Evolutionary conservation across 2,797 vertebrate genomes (phyloP).

Genomic region (Lepus oiostolus): DNA sequence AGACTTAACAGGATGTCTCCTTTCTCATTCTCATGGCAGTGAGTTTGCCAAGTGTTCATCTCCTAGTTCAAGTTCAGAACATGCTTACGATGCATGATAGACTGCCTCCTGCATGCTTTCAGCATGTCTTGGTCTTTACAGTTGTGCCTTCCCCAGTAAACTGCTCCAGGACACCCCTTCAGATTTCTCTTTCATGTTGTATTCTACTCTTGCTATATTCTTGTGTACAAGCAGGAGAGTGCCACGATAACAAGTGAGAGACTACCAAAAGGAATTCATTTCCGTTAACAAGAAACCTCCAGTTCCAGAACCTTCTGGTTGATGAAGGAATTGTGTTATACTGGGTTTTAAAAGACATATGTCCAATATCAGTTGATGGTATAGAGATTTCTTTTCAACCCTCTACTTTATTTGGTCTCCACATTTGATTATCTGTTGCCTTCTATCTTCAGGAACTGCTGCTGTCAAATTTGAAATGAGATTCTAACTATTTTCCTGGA

Average conservation of each 20-base stretch:
- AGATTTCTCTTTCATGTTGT: background rate
- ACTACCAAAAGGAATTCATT: background rate
- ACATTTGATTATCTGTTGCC: background rate
- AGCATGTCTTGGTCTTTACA: background rate
- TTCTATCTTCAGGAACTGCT: background rate
- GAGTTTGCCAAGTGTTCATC: background rate
- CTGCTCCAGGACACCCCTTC: background rate
- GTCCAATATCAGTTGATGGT: background rate
- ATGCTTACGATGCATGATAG: background rate
- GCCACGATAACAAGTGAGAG: background rate
- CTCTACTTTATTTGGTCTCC: background rate
- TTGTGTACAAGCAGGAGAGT: background rate
- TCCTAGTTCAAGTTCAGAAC: background rate
- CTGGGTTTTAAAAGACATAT: background rate
- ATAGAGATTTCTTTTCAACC: background rate
- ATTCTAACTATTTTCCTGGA: constrained; percentile 33
- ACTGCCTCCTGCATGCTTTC: background rate
- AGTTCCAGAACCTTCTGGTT: constrained; percentile 49
- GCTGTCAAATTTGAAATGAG: constrained; percentile 45
- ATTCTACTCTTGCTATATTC: background rate
- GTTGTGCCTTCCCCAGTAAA: background rate
- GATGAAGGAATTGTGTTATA: constrained; percentile 1
- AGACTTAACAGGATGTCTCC: background rate
- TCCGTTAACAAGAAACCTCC: background rate
- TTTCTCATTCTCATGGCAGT: background rate